phyloP scores from a whole-genome alignment of 1,140 invertebrate species.

The Rhagoletis pomonella region DNA sequence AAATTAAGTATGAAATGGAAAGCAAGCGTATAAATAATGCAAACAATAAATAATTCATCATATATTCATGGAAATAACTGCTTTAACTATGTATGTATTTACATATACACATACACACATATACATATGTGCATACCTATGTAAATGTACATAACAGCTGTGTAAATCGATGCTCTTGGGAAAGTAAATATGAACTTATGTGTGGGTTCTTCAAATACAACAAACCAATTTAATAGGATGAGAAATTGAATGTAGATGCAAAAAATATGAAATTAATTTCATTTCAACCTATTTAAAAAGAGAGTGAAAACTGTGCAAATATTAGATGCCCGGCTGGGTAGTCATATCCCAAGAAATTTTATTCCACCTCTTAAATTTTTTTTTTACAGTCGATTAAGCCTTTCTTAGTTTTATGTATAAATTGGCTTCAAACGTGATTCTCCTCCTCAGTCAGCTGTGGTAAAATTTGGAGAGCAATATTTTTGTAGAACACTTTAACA shows the following conservation, averaged over 20 bases:
- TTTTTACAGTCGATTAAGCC: too few species aligned
- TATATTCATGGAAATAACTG: slow-evolving; percentile 8
- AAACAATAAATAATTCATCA: slow-evolving; percentile 7
- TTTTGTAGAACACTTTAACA: too few species aligned
- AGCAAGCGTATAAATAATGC: slow-evolving; percentile 36
- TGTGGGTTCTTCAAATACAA: background rate
- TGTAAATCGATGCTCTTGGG: slow-evolving; percentile 19
- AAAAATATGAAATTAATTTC: background rate
- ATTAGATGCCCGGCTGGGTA: too few species aligned
- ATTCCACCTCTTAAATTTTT: too few species aligned
- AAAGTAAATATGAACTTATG: slow-evolving; percentile 32
- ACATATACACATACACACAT: background rate
- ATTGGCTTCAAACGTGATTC: too few species aligned
- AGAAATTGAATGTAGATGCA: background rate
- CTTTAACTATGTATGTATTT: background rate
- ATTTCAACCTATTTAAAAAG: background rate
- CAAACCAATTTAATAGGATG: background rate
- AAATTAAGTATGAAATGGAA: background rate
- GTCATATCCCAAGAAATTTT: too few species aligned
- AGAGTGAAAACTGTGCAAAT: background rate
- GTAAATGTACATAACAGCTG: background rate
- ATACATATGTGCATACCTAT: background rate
- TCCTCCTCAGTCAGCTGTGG: too few species aligned
- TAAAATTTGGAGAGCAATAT: too few species aligned
- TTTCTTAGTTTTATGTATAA: too few species aligned